Evolutionary conservation across 2,888 invertebrate species (phyloP), one percentile per base, ranked within the genome.

Genomic region (Lordiphosa fenestrarum): DNA sequence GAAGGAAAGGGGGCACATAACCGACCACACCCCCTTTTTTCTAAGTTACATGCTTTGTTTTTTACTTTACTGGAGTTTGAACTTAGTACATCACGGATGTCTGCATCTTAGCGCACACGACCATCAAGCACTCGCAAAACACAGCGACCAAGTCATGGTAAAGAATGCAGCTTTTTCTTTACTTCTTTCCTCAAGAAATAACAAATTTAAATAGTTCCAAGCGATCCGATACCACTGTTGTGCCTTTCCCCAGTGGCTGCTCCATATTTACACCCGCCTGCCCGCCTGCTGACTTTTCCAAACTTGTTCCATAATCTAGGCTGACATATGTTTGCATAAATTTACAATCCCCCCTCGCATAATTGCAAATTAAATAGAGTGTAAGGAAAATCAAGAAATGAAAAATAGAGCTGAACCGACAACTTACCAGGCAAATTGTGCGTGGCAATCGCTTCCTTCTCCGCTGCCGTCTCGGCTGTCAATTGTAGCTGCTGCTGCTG

Each of bases 311-410:
- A 80, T 81, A 81, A 83, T 80, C 77, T 62, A 57, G 57, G 53
- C 62, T 68, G 83, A 80, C 78, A 83, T 83, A 83, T 80, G 83
- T 74, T 77, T 80, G 78, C 83, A 80, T 83, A 80, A 80, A 76
- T 83, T 80, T 62, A 49, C 51, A 59, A 53, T 50, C 25, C 40
- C 19, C 46, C 50, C 39, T 30, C 59, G 82, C 82, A 82, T 78
- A 78, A 78, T 82, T 82, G 73, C 58, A 57, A 63, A 66, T 69
- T 73, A 71, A 82, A 70, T 75, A 62, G 78, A 73, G 69, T 71
- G 75, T 68, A 65, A 69, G 60, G 61, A 56, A 69, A 64, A 63
- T 57, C 61, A 55, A 23, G 49, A 54, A 56, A 46, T 25, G 60
- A 72, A 68, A 62, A 46, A 9, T 3, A 30, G 30, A 30, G 9